These are phyloP conservation scores for Heliothis subflexa DNA, from an alignment of 1,140 invertebrate species.

Conservation along the genomic window DNA sequence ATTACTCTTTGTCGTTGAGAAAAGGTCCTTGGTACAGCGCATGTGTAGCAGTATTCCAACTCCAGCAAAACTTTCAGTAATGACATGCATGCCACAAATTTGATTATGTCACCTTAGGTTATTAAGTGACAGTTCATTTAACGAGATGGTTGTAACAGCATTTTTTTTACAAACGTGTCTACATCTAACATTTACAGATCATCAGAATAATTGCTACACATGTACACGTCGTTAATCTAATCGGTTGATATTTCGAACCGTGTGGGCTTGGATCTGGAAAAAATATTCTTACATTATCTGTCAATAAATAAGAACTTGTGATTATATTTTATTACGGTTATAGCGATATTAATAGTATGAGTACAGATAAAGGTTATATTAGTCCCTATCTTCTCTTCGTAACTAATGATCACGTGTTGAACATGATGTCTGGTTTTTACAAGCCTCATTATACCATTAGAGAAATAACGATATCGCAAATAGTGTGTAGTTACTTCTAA, in stretches of 20 bases:
- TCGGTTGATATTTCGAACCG: conserved; percentile 16
- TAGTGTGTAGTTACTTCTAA: neutral
- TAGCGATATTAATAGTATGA: too few relatives aligned
- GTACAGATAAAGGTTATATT: neutral
- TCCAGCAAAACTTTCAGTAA: conserved; percentile 4
- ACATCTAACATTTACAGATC: conserved; percentile 16
- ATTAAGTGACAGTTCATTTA: too few relatives aligned
- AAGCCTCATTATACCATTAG: neutral
- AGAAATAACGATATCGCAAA: neutral
- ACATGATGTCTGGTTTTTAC: neutral
- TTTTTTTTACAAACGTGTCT: too few relatives aligned
- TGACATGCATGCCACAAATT: neutral
- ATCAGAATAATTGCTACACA: conserved; percentile 28
- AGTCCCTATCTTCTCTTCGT: conserved; percentile 5
- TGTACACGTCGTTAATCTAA: conserved; percentile 27
- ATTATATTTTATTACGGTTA: conserved; percentile 9
- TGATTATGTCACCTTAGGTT: neutral
- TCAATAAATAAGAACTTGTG: conserved; percentile 16
- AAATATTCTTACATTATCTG: conserved; percentile 15
- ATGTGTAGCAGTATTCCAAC: conserved; percentile 28
- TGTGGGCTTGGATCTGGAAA: neutral
- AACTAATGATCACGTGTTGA: neutral
- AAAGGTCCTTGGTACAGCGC: conserved; percentile 46
- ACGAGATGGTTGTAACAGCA: too few relatives aligned
- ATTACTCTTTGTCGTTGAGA: conserved; percentile 65